Evolutionary conservation across 1,140 invertebrate genomes (phyloP), one percentile per base, ranked within the genome.

Genomic region (Penaeus vannamei): DNA sequence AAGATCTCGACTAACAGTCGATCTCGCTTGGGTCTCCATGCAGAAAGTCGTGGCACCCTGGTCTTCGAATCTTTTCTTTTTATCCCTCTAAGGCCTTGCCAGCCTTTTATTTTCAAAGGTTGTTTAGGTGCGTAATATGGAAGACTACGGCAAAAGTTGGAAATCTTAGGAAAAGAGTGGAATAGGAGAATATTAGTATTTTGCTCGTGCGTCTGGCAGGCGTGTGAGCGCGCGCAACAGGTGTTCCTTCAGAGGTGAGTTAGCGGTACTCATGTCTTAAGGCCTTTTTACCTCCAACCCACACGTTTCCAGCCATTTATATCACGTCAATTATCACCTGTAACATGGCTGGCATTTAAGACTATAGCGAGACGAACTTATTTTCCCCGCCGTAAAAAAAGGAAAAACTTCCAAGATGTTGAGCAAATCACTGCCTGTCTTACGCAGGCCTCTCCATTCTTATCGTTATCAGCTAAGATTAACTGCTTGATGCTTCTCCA

Each of bases 241-340:
- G 72, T 76, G 72, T 26, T 76, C 72, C 29, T 36, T 29, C 26
- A 76, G 72, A 76, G 72, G 72, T 76, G 72, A 76, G 42, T 76
- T 76, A 76, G 72, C 72, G 72, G 72, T 76, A 76, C 72, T 76
- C 29, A 76, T 32, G 29, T 76, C 72, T 76, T 76, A 36, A 29
- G 72, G 72, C 29, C 72, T 32, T 32, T 32, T 36, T 29, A 76
- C n/a, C 29, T 76, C 42, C 72, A 29, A 76, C 72, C 42, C 72
- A 76, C 26, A 36, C 42, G 29, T 29, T 20, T 32, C 42, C 42
- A 19, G 19, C n/a, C 42, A 20, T 8, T 76, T 32, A n/a, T n/a
- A 26, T 17, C 72, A 20, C 42, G 19, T 76, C 22, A 76, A 76
- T 32, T n/a, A 20, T 76, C 72, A 7, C 23, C 29, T 29, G 19